These are phyloP conservation scores for Pachliopta kotzebuea DNA, from an alignment of 2,888 invertebrate genomes.

Conservation along the genomic window DNA sequence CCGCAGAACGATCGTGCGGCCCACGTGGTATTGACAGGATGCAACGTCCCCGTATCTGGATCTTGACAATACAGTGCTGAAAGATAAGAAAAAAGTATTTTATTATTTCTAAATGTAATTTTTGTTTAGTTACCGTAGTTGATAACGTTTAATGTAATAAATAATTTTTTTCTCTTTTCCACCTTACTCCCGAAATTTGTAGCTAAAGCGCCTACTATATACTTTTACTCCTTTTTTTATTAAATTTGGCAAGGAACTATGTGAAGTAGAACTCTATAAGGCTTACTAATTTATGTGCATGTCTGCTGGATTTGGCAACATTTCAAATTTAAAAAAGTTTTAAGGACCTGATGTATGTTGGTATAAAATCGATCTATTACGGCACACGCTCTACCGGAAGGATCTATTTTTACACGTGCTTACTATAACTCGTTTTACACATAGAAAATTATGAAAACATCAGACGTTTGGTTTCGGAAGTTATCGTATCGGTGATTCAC, in stretches of 20 bases:
- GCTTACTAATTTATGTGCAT: constrained; percentile 16
- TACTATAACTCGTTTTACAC: too few species aligned
- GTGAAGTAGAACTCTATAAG: constrained; percentile 14
- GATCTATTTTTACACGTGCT: too few species aligned
- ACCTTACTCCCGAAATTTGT: not conserved
- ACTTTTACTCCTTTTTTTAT: not conserved
- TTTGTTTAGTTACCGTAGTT: not conserved
- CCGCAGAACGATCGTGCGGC: constrained; percentile 65
- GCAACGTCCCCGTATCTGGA: constrained; percentile 64
- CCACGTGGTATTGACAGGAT: constrained; percentile 66
- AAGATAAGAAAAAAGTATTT: constrained; percentile 36
- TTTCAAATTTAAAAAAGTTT: constrained; percentile 22
- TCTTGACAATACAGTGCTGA: constrained; percentile 69
- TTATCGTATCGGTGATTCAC: too few species aligned
- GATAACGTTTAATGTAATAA: not conserved
- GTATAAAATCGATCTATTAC: not conserved
- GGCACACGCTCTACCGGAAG: too few species aligned
- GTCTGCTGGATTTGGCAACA: constrained; percentile 14
- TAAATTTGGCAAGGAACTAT: constrained; percentile 20
- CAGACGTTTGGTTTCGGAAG: too few species aligned
- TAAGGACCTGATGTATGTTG: not conserved
- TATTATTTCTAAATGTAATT: not conserved
- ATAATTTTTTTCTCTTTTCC: not conserved
- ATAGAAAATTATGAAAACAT: not conserved
- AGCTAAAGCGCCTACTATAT: not conserved